Evolutionary conservation across 2,797 vertebrate genomes (phyloP).

Genomic region (Petrocephalus sullivani): DNA sequence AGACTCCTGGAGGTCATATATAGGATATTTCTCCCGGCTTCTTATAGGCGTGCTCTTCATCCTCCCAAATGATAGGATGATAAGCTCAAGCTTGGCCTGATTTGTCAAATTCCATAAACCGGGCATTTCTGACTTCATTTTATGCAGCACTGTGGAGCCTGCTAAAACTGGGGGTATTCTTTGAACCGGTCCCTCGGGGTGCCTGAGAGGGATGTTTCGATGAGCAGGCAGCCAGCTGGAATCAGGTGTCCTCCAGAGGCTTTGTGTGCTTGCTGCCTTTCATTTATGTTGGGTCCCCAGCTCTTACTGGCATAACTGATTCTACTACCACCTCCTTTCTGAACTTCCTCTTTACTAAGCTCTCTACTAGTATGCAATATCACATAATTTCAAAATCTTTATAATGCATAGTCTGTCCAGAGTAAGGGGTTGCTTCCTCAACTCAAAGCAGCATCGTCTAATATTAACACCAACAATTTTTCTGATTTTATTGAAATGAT

Average conservation of each 20-base stretch:
- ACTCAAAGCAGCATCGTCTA: neutral
- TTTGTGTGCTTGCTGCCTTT: neutral
- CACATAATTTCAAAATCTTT: neutral
- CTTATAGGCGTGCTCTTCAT: neutral
- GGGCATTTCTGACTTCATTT: neutral
- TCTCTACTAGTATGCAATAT: neutral
- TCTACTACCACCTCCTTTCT: neutral
- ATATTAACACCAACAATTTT: neutral
- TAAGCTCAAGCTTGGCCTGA: neutral
- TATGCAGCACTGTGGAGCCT: neutral
- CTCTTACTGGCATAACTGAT: neutral
- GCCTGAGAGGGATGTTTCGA: neutral
- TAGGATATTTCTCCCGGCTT: neutral
- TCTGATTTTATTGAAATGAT: neutral
- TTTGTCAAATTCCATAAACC: neutral
- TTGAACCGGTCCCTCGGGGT: neutral
- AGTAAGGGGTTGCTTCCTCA: neutral
- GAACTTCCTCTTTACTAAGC: neutral
- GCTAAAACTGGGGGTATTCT: neutral
- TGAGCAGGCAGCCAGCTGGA: neutral
- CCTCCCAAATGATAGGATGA: neutral
- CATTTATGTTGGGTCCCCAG: neutral
- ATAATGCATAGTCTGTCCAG: neutral
- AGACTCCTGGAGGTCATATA: neutral
- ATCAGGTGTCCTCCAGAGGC: neutral